Base-by-base conservation (phyloP, 2,113 vertebrate species). In the Chaenocephalus aceratus region DNA sequence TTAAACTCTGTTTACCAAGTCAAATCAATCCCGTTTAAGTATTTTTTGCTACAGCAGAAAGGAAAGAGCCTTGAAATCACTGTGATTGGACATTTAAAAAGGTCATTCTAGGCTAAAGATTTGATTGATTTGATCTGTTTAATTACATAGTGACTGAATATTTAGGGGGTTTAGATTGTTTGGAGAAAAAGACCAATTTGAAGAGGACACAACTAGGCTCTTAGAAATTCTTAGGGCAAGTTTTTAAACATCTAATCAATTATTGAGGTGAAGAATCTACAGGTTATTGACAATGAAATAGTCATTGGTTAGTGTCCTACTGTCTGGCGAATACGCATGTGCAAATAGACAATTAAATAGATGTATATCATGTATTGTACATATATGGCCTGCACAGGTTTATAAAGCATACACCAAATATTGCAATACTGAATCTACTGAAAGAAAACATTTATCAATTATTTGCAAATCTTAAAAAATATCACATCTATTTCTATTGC, bases 41-140 rank as follows among this genome's bases (percentile, higher is more conserved):
- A 75, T 58, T 49, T 54, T 77, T 80, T 80, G 4, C 21, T 54
- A 23, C 48, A 65, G 45, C 26, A 73, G 45, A 9, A 10, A 45
- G 13, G 13, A 34, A 67, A 58, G 18, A 48, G 58, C 65, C 18
- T 66, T 72, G 62, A 82, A 49, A 14, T 51, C 56, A 14, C 68
- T 74, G 15, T 48, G 48, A 59, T 41, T 6, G 66, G 62, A 77
- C 74, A 30, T 79, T 58, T 58, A 79, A 76, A 60, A 63, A 51
- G 52, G 52, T 68, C 65, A 64, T 67, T 59, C 11, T 58, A n/a
- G 30, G 36, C 36, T n/a, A 61, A 11, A 48, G 45, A 44, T 36
- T 54, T 48, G 64, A 21, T 21, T 21, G 21, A 21, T 21, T 21
- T 21, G 2, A n/a, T 69, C 36, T 3, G 52, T 44, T 23, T 23